Evolutionary conservation across 2,888 invertebrate genomes (phyloP), one percentile per base, ranked within the genome.

Genomic region (Sminthurinus aureus): DNA sequence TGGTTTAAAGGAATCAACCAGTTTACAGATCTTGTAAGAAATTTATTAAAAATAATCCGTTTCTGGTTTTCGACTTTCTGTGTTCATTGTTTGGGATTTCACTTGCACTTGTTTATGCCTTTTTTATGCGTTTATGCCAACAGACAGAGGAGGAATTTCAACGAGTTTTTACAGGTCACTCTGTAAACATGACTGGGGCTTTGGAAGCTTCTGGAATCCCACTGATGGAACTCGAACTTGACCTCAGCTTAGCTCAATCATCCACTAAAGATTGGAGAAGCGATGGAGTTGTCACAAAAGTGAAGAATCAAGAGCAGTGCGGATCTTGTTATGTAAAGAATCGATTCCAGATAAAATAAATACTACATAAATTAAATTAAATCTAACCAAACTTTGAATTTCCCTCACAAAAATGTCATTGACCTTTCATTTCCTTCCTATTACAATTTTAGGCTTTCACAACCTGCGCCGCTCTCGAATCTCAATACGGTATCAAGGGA

Each of bases 111-210:
- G n/a, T n/a, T n/a, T n/a, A n/a, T n/a, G n/a, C n/a, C n/a, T n/a
- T n/a, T n/a, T n/a, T n/a, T n/a, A n/a, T n/a, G n/a, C n/a, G n/a
- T n/a, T n/a, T n/a, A 58, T 58, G 9, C 2, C 9, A 24, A 18
- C 69, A 79, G 79, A 79, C 69, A 20, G 79, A 79, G 4, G 79
- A 26, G 4, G 79, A 79, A 69, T 24, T 79, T 38, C 24, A 38
- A n/a, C 67, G 67, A 12, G 11, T 67, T 11, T 69, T 20, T 69
- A 71, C 71, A 15, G 79, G 79, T 50, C 50, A 69, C 50, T 51
- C 24, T 1, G 79, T 79, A 18, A 38, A 38, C 18, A 50, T 79
- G 38, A 38, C 69, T 4, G n/a, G 13, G 0, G 38, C 50, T 20
- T 51, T 79, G 11, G 51, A 18, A n/a, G 38, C 67, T 0, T 79